Percentiles rank a stretch among this genome's conserved stretches.
phyloP scores from a whole-genome alignment of 2,888 invertebrate genomes.

The Drosophila picticornis region DNA sequence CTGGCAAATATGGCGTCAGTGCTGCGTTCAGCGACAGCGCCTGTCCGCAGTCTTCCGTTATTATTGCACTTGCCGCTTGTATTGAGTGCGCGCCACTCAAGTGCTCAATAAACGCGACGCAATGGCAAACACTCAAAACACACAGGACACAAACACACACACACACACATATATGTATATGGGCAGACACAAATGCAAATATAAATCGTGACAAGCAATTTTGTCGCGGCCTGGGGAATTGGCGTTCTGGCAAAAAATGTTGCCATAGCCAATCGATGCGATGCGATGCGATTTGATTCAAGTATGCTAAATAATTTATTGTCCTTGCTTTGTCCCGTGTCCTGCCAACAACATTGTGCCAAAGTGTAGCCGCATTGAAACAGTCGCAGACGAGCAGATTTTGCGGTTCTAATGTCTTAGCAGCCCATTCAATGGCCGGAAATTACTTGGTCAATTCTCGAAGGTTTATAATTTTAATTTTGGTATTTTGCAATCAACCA shows the following conservation, averaged over 20 bases:
- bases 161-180: not conserved
- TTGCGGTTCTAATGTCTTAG: slow-evolving; percentile 15
- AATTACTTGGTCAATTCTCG: slow-evolving; percentile 19
- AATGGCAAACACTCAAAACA: slow-evolving; percentile 40
- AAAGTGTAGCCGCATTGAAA: slow-evolving; percentile 19
- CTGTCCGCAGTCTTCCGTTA: slow-evolving; percentile 41
- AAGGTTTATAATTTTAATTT: slow-evolving; percentile 8
- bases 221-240: slow-evolving; percentile 45
- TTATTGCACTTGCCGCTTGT: slow-evolving; percentile 53
- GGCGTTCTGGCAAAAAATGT: slow-evolving; percentile 37
- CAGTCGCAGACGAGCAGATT: slow-evolving; percentile 8
- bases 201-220: slow-evolving; percentile 62
- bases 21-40: slow-evolving; percentile 19
- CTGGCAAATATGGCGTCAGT: slow-evolving; percentile 65
- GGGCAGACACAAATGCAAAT: slow-evolving; percentile 33
- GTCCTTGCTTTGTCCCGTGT: slow-evolving; percentile 31
- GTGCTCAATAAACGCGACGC: slow-evolving; percentile 76
- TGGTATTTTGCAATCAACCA: slow-evolving; percentile 11
- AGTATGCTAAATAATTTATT: slow-evolving; percentile 59
- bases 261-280: slow-evolving; percentile 19
- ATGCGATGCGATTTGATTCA: slow-evolving; percentile 7
- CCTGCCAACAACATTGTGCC: slow-evolving; percentile 30
- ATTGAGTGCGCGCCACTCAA: slow-evolving; percentile 67
- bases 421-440: slow-evolving; percentile 26
- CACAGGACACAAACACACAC: slow-evolving; percentile 15